Base-by-base conservation (phyloP, 1,140 invertebrate species). In the Drosophila bocqueti region DNA sequence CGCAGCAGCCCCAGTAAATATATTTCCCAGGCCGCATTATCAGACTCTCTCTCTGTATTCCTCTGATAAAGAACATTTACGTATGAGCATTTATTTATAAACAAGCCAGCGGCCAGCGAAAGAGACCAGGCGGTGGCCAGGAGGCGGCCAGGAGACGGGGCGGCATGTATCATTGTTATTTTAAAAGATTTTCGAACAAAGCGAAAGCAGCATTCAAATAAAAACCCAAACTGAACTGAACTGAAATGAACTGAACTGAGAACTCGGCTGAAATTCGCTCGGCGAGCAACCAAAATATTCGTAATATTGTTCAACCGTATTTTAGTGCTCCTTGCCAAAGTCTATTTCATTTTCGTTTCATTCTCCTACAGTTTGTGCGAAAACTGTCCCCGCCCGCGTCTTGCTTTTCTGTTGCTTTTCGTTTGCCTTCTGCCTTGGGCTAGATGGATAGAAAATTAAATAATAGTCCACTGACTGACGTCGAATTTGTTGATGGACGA, bases 41-140 rank as follows among this genome's bases (percentile, higher is more conserved):
- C 54, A 67, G 36, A 18, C 11, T 50, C 65, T 61, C 52, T 38
- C 52, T 38, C 15, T 40, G 10, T 26, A 7, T 40, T 6, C 34
- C 1, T 24, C 69, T 89, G 84, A 89, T 89, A 89, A 89, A 90
- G 76, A 71, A 80, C 84, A 89, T 81, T 90, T 89, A 89, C 84
- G 84, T 89, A 89, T 89, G 85, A 79, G 81, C 69, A 89, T 89
- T 89, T 89, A 90, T 89, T 89, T 89, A 89, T 89, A 89, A 89
- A 81, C 85, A 90, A 90, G 78, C 75, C 82, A 82, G 75, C 77
- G 65, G 80, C 72, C 77, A 68, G 34, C 38, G 24, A 45, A 65
- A 21, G 58, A 16, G 46, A 49, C 46, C 46, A 49, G 46, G 46
- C 26, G 58, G 63, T 38, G 62, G 52, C 52, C 45, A 67, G 59